A percentile compares a stretch with the other conserved stretches of the same genome.
These are phyloP conservation scores for Brassicogethes aeneus DNA, from an alignment of 2,888 invertebrate species.

Conservation along the genomic window DNA sequence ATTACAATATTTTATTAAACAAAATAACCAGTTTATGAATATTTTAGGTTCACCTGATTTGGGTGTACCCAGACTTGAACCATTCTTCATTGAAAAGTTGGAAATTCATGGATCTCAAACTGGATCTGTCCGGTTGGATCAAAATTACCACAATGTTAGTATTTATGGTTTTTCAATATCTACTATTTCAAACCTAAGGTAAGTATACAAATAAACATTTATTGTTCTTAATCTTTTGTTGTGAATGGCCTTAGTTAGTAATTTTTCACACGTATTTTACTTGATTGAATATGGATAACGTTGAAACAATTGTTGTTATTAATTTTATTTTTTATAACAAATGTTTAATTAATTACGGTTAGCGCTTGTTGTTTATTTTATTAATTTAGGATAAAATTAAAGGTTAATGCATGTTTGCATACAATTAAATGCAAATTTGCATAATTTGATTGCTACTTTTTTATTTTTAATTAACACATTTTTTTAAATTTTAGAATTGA, in stretches of 20 bases:
- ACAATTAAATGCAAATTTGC: background rate
- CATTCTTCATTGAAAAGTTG: slow-evolving; percentile 47
- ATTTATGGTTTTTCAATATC: slow-evolving; percentile 53
- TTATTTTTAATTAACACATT: background rate
- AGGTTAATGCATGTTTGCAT: no score
- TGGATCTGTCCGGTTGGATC: slow-evolving; percentile 46
- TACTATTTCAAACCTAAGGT: slow-evolving; percentile 49
- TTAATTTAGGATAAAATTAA: no score
- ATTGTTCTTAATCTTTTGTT: background rate
- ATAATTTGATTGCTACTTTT: background rate
- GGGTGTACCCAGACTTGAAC: slow-evolving; percentile 51
- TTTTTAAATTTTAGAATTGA: slow-evolving; percentile 40
- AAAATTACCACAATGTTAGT: slow-evolving; percentile 52
- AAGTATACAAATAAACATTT: slow-evolving; percentile 18
- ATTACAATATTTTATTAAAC: no score
- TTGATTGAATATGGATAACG: no score
- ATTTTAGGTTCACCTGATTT: slow-evolving; percentile 22
- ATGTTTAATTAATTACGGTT: no score
- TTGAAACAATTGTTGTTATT: no score
- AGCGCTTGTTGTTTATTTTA: no score
- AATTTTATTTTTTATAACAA: no score
- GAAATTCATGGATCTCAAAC: slow-evolving; percentile 47
- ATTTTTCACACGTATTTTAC: no score
- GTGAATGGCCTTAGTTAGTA: no score
- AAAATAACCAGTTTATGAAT: no score